A percentile compares a stretch with the other conserved stretches of the same genome.
Conservation (phyloP, 2,797 vertebrate genomes). For the Salmo trutta region DNA sequence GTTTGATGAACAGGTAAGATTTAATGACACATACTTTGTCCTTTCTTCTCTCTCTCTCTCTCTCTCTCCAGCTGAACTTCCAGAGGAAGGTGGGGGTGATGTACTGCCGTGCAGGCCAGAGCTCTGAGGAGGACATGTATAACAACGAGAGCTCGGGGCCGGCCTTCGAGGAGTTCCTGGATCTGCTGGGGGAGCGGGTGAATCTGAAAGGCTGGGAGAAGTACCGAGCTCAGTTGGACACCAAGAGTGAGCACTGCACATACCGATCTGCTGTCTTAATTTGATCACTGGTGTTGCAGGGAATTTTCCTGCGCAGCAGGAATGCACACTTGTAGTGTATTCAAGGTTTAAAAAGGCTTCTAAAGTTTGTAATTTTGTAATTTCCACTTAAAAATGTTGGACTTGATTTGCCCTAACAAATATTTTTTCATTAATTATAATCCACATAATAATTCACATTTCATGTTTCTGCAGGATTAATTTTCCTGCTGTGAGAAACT, state of each 20-base stretch:
- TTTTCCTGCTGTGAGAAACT: too few relatives aligned
- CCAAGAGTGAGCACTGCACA: conserved; percentile 82
- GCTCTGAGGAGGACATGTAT: conserved; percentile 94
- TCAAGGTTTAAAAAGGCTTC: too few relatives aligned
- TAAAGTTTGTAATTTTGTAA: too few relatives aligned
- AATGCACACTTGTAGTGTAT: too few relatives aligned
- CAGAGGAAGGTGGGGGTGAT: conserved; percentile 91
- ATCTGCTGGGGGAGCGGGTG: conserved; percentile 85
- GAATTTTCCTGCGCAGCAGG: too few relatives aligned
- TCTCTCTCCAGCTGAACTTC: conserved; percentile 80
- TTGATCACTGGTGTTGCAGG: too few relatives aligned
- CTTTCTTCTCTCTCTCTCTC: background rate
- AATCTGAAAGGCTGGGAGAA: conserved; percentile 88
- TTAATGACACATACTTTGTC: background rate
- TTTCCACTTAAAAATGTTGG: too few relatives aligned
- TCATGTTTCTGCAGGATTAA: too few relatives aligned
- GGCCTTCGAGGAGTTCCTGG: conserved; percentile 85
- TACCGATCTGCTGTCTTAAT: background rate
- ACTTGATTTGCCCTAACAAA: too few relatives aligned
- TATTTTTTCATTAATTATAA: too few relatives aligned
- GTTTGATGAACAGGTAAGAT: background rate
- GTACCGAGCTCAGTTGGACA: conserved; percentile 92
- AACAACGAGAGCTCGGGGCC: conserved; percentile 87
- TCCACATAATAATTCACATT: too few relatives aligned
- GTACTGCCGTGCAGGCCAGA: conserved; percentile 87